Evolutionary conservation across 1,140 invertebrate species (phyloP).

Genomic region (Elysia chlorotica): DNA sequence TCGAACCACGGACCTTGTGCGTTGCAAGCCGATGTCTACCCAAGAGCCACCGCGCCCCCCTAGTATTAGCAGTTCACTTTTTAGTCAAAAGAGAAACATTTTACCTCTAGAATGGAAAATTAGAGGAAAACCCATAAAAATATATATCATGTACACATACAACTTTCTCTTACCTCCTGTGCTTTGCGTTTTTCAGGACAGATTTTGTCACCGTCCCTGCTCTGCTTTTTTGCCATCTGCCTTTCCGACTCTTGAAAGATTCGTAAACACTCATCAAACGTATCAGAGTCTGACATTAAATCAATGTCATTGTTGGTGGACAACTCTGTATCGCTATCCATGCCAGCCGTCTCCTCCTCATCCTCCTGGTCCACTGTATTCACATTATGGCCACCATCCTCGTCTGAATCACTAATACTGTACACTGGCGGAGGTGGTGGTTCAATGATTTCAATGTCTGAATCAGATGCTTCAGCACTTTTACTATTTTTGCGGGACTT

Average conservation of each 20-base stretch:
- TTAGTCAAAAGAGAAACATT: too few species aligned
- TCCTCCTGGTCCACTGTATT: not conserved
- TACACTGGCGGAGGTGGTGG: not conserved
- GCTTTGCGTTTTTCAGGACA: too few species aligned
- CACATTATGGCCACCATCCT: not conserved
- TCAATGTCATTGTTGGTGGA: not conserved
- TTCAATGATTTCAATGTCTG: conserved; percentile 11
- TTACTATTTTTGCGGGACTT: not conserved
- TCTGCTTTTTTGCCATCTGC: conserved; percentile 18
- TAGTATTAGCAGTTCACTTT: too few species aligned
- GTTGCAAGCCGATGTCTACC: too few species aligned
- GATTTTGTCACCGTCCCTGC: too few species aligned
- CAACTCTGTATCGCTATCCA: not conserved
- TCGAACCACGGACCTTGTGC: too few species aligned
- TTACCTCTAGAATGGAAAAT: too few species aligned
- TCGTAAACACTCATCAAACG: conserved; percentile 74
- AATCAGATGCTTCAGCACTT: conserved; percentile 13
- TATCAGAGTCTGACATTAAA: conserved; percentile 64
- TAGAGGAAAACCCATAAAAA: too few species aligned
- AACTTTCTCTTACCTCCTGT: too few species aligned
- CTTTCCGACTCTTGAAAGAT: conserved; percentile 70
- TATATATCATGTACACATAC: too few species aligned
- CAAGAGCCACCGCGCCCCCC: too few species aligned
- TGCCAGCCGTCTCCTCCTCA: too few species aligned
- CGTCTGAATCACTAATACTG: conserved; percentile 5